Conservation (phyloP, 2,797 vertebrate species). For the Diplodus puntazzo region DNA sequence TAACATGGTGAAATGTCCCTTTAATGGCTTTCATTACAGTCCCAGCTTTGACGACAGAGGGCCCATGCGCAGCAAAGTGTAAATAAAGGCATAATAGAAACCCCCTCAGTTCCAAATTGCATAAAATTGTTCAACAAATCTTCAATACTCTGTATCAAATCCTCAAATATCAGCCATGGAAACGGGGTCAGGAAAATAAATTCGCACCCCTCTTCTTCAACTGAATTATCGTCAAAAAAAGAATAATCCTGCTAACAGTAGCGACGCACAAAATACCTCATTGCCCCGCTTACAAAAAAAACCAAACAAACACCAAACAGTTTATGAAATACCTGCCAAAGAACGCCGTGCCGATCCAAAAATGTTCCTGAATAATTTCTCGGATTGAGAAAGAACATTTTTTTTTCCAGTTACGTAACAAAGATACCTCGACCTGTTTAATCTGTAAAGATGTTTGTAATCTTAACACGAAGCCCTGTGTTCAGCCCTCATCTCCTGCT, state of each 20-base stretch:
- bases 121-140: slow-evolving; percentile 59
- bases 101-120: slow-evolving; percentile 40
- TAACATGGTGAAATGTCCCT: slow-evolving; percentile 29
- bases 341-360: slow-evolving; percentile 25
- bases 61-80: background rate
- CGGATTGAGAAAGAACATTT: slow-evolving; percentile 42
- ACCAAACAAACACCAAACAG: background rate
- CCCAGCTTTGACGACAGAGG: slow-evolving; percentile 6
- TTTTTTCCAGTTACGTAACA: slow-evolving; percentile 17
- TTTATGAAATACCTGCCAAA: slow-evolving; percentile 26
- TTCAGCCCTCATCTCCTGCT: slow-evolving; percentile 40
- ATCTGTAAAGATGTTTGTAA: slow-evolving; percentile 17
- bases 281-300: slow-evolving; percentile 21
- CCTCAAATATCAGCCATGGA: slow-evolving; percentile 54
- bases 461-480: slow-evolving; percentile 26
- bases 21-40: slow-evolving; percentile 40
- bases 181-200: slow-evolving; percentile 58
- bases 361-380: slow-evolving; percentile 39
- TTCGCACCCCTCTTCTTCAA: slow-evolving; percentile 35
- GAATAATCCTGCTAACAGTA: slow-evolving; percentile 47
- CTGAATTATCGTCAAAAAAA: slow-evolving; percentile 33
- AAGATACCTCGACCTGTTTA: slow-evolving; percentile 39
- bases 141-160: slow-evolving; percentile 61
- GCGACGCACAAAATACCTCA: slow-evolving; percentile 46
- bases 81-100: slow-evolving; percentile 37